Evolutionary conservation across 1,140 invertebrate genomes (phyloP), one percentile per base, ranked within the genome.

Genomic region (Camponotus floridanus): DNA sequence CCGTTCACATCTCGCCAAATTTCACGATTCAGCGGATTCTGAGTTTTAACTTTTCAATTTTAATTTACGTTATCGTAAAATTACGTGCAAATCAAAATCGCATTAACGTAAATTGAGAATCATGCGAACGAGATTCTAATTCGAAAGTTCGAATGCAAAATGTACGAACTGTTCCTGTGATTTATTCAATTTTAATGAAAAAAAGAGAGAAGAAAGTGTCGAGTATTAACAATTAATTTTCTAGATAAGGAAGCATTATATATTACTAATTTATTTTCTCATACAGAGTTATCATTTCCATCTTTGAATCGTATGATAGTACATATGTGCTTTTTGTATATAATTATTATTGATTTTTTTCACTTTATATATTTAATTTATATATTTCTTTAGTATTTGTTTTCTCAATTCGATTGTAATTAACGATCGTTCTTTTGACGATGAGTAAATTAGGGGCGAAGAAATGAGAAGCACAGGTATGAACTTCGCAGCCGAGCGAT

Each of bases 401-500:
- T 2, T 39, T 31, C 57, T 9, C 48, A 21, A 79, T 42, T 70
- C 36, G 18, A n/a, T 57, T 57, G 18, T 15, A n/a, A 39, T 80
- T n/a, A 65, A 76, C 0, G 15, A n/a, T 21, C 33, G 55, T 48
- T 36, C 18, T 36, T 61, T 33, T 26, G 48, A 39, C 26, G 33
- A 68, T 39, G n/a, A 70, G 15, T 62, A 45, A 73, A 62, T 73
- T 61, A 73, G 18, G 31, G 18, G 11, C 67, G 31, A 51, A 73
- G 59, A 59, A 65, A 71, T 83, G 48, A 87, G 62, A 59, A 68
- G 76, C 51, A 48, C 26, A n/a, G 11, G 13, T 36, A 45, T 71
- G 73, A 73, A 85, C n/a, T 70, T 73, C 13, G 36, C 15, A 73
- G 76, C 45, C 48, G 42, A 67, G 59, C 78, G 81, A 88, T 88